These are phyloP conservation scores for Exaiptasia diaphana DNA, from an alignment of 64 coral and sea anemone species.

Conservation along the genomic window DNA sequence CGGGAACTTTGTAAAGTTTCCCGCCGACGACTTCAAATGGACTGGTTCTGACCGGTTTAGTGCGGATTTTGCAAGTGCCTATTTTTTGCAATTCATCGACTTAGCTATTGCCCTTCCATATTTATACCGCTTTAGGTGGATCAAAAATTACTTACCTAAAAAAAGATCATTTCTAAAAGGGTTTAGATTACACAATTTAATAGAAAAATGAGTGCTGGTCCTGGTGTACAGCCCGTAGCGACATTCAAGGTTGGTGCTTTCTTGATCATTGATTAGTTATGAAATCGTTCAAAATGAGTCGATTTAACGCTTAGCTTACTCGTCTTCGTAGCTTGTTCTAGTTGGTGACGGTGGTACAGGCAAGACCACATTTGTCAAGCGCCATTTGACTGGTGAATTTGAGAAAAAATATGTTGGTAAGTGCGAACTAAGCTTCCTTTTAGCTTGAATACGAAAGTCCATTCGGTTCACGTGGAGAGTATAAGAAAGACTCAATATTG, in stretches of 20 bases:
- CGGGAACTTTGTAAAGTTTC: not conserved
- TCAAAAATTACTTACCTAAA: too few relatives aligned
- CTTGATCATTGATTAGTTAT: not conserved
- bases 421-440: not conserved
- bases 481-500: too few relatives aligned
- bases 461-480: too few relatives aligned
- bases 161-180: too few relatives aligned
- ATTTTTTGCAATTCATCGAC: too few relatives aligned
- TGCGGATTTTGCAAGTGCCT: not conserved
- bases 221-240: conserved; percentile 50
- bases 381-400: conserved; percentile 94
- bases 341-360: conserved; percentile 98
- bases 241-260: conserved; percentile 65
- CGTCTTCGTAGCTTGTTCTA: conserved; percentile 66
- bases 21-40: conserved; percentile 39
- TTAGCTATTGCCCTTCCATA: too few relatives aligned
- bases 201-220: too few relatives aligned
- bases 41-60: conserved; percentile 71
- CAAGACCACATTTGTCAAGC: conserved; percentile 95
- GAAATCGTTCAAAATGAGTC: not conserved
- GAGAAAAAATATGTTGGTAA: conserved; percentile 99
- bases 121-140: too few relatives aligned
- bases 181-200: too few relatives aligned
- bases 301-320: not conserved
- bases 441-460: too few relatives aligned